Conservation (phyloP, 2,113 vertebrate species). For the Eonycteris spelaea region DNA sequence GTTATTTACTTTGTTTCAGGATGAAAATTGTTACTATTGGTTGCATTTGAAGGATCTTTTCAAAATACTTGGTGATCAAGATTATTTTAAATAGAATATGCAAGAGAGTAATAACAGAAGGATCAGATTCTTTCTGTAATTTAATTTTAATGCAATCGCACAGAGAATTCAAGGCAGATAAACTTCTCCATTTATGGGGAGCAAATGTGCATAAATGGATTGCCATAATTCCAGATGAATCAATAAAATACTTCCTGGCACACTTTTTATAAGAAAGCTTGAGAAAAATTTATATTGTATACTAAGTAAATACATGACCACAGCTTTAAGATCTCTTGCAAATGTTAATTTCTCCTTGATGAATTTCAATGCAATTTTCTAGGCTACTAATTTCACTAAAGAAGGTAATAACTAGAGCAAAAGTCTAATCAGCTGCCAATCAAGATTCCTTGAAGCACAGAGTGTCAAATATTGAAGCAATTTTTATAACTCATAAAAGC, state of each 20-base stretch:
- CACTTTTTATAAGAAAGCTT: constrained; percentile 70
- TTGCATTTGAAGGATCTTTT: constrained; percentile 45
- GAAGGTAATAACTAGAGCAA: constrained; percentile 95
- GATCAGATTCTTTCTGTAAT: constrained; percentile 21
- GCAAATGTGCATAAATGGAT: constrained; percentile 66
- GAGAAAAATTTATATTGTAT: constrained; percentile 76
- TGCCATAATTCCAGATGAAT: constrained; percentile 71
- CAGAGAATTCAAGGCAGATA: constrained; percentile 66
- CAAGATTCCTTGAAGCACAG: constrained; percentile 89
- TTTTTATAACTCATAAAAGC: constrained; percentile 84
- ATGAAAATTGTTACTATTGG: constrained; percentile 6
- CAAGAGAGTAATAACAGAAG: constrained; percentile 33
- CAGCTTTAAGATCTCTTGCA: constrained; percentile 78
- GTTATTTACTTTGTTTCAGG: constrained; percentile 51
- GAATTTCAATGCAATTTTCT: constrained; percentile 94
- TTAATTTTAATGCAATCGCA: constrained; percentile 39
- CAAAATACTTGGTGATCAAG: constrained; percentile 11
- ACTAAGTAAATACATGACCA: constrained; percentile 80
- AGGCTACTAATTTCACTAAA: constrained; percentile 93
- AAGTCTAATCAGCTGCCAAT: constrained; percentile 98
- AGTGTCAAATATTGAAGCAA: constrained; percentile 90
- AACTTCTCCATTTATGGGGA: constrained; percentile 52
- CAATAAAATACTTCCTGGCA: constrained; percentile 52
- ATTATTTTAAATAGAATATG: constrained; percentile 6
- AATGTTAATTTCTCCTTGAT: constrained; percentile 82